Evolutionary conservation across 2,888 invertebrate genomes (phyloP), one percentile per base, ranked within the genome.

Genomic region (Tridacna gigas): DNA sequence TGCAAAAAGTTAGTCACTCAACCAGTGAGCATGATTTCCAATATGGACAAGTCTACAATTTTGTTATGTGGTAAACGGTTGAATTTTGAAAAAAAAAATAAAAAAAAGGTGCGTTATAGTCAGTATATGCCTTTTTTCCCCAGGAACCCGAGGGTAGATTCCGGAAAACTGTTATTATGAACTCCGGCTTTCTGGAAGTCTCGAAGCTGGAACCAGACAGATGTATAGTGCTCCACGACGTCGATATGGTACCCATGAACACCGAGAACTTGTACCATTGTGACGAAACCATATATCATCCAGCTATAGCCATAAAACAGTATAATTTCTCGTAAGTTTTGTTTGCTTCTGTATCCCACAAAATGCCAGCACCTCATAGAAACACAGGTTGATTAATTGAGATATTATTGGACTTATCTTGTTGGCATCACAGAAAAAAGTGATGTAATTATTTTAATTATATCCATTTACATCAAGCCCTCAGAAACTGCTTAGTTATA

Each of bases 201-300:
- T n/a, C 71, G 5, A 71, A 71, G 51, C 48, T 71, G 48, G 71
- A 71, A 26, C 71, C 71, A 13, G 25, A 71, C 26, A 22, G 71
- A 3, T 71, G 71, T 71, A 71, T 71, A 51, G 71, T 71, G 7
- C 51, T 71, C 11, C 71, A 71, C 25, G 71, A 71, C 45, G 71
- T 71, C 11, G 71, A 71, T 25, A 71, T 71, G 71, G 71, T 71
- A 25, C 71, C 71, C 22, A 71, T 71, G 51, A 71, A 71, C 45
- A 71, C 71, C 1, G 51, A 48, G 26, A 71, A 71, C 20, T 3
- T 71, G 12, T 71, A 71, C 71, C 25, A 25, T 13, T 71, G 71
- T 71, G 71, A 71, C 18, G 71, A 71, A 22, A 71, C 71, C 0
- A 71, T 71, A 26, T 26, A 26, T 7, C 71, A 71, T 47, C 71